Evolutionary conservation across 2,888 invertebrate genomes (phyloP).

Genomic region (Cephus pygmeus): DNA sequence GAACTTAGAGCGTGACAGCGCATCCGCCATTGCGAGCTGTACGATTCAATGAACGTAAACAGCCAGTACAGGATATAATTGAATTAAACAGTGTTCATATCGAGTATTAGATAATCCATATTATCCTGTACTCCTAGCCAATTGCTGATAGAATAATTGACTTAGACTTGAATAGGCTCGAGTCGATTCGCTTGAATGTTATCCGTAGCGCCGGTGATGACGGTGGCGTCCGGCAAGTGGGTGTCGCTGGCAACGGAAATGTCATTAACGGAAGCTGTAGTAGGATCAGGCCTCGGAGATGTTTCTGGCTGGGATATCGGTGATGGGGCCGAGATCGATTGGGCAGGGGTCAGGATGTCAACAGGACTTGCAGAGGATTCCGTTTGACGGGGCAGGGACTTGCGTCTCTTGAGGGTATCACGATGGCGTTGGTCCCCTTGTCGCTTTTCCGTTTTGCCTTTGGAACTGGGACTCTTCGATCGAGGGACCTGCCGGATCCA

Average conservation of each 20-base stretch:
- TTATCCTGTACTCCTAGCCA: neutral
- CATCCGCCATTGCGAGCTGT: neutral
- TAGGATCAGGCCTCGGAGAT: constrained; percentile 3
- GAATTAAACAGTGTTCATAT: neutral
- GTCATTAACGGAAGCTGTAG: constrained; percentile 12
- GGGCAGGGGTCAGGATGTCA: neutral
- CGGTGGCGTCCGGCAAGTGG: constrained; percentile 24
- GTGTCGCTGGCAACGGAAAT: constrained; percentile 14
- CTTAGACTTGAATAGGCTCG: constrained; percentile 29
- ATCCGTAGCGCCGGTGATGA: constrained; percentile 22
- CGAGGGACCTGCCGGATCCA: constrained; percentile 37
- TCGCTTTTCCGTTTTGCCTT: constrained; percentile 41
- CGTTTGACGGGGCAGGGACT: constrained; percentile 36
- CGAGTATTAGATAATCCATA: neutral
- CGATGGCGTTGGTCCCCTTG: constrained; percentile 38
- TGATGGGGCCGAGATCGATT: neutral
- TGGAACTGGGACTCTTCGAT: constrained; percentile 31
- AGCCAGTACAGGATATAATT: neutral
- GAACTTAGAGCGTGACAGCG: neutral
- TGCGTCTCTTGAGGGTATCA: constrained; percentile 40
- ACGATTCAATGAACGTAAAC: neutral
- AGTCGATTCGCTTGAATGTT: constrained; percentile 30
- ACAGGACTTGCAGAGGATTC: constrained; percentile 21
- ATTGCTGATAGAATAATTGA: neutral
- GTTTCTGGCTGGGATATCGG: neutral